Conservation (phyloP, 2,888 invertebrate genomes). For the Drosophila buzzatii region DNA sequence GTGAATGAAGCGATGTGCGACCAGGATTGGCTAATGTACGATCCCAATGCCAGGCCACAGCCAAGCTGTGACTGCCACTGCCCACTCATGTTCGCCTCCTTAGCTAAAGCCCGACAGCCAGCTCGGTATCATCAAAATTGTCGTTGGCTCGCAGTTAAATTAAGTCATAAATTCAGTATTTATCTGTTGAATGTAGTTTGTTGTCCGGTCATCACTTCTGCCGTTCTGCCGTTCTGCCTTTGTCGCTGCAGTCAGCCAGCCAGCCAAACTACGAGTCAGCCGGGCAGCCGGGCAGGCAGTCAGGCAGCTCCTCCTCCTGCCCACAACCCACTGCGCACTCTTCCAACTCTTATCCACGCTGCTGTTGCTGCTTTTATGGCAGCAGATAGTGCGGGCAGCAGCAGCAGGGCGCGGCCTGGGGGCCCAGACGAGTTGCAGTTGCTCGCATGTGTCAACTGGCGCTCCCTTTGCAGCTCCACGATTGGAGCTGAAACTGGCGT, state of each 20-base stretch:
- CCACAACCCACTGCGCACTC: background rate
- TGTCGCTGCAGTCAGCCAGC: constrained; percentile 53
- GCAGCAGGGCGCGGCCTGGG: constrained; percentile 31
- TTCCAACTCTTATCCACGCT: constrained; percentile 62
- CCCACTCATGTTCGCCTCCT: constrained; percentile 67
- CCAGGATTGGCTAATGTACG: constrained; percentile 77
- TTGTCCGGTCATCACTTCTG: constrained; percentile 82
- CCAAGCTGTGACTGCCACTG: constrained; percentile 71
- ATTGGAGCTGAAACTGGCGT: constrained; percentile 9
- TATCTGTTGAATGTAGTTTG: constrained; percentile 84
- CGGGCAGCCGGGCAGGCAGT: background rate
- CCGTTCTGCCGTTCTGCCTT: constrained; percentile 67
- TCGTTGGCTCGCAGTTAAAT: constrained; percentile 84
- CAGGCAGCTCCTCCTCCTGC: background rate
- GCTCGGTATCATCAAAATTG: constrained; percentile 76
- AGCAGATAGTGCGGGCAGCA: constrained; percentile 50
- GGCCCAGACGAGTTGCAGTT: constrained; percentile 26
- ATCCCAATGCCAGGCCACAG: constrained; percentile 18
- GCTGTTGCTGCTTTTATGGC: constrained; percentile 76
- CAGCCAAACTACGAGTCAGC: constrained; percentile 2
- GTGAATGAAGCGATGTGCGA: constrained; percentile 78
- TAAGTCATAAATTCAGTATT: constrained; percentile 85
- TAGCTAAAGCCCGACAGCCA: constrained; percentile 19
- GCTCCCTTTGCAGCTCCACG: constrained; percentile 36
- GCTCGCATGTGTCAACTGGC: constrained; percentile 73